These are phyloP conservation scores for Oxyura jamaicensis DNA, from an alignment of 2,113 vertebrate genomes.

Conservation along the genomic window DNA sequence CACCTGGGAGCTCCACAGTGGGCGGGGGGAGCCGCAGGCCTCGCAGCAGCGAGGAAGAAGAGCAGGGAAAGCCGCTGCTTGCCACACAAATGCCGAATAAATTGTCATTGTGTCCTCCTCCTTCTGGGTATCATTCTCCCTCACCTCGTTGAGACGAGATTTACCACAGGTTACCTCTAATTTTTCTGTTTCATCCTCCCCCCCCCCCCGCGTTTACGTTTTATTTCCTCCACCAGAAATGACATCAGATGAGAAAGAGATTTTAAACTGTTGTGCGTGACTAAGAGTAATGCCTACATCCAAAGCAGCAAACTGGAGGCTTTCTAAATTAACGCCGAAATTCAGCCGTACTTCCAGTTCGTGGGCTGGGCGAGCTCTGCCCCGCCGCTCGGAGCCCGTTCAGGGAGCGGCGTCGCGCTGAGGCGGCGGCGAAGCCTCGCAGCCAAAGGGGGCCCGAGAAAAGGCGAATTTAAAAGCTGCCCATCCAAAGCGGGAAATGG, in stretches of 20 bases:
- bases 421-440: background rate
- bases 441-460: background rate
- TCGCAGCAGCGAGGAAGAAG: background rate
- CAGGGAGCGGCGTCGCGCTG: too few relatives aligned
- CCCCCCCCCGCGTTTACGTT: background rate
- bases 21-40: background rate
- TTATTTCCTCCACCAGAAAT: background rate
- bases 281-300: background rate
- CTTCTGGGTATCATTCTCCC: background rate
- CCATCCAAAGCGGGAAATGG: accelerated
- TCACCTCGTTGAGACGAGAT: background rate
- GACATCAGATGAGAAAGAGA: background rate
- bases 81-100: background rate
- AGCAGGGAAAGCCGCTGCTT: background rate
- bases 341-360: accelerated
- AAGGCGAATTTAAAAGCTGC: background rate
- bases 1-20: background rate
- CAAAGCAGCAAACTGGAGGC: background rate
- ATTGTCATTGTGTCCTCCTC: background rate
- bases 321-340: background rate
- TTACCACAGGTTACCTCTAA: background rate
- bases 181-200: background rate
- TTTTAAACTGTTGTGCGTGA: background rate
- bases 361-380: background rate
- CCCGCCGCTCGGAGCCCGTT: accelerated